Conservation (phyloP, 2,113 vertebrate species). For the Danionella cerebrum region DNA sequence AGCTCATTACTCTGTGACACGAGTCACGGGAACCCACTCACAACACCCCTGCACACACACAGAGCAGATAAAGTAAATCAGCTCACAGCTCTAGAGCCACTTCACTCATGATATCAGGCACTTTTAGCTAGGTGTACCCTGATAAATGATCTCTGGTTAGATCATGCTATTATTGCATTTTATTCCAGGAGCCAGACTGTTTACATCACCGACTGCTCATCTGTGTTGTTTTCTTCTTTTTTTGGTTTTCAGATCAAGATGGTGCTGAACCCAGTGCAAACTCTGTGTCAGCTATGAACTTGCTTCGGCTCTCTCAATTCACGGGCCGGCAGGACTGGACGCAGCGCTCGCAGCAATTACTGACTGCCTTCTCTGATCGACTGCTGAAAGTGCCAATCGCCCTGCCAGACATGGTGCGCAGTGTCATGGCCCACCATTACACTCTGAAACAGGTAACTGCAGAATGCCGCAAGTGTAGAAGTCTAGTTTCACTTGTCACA, state of each 20-base stretch:
- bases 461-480: not conserved
- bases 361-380: conserved; percentile 79
- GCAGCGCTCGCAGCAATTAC: conserved; percentile 66
- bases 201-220: conserved; percentile 2
- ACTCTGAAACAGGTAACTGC: conserved; percentile 77
- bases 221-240: not conserved
- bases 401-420: conserved; percentile 81
- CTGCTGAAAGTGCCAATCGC: conserved; percentile 74
- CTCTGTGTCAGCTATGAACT: conserved; percentile 76
- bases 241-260: conserved; percentile 79
- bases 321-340: conserved; percentile 73
- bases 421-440: conserved; percentile 71
- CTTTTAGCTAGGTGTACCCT: conserved; percentile 8
- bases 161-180: not conserved
- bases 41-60: not conserved
- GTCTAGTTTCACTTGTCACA: not conserved
- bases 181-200: not conserved
- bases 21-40: conserved; percentile 8
- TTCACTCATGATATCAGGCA: conserved; percentile 26
- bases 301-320: conserved; percentile 78
- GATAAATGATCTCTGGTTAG: conserved; percentile 21
- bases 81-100: conserved; percentile 1
- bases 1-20: conserved; percentile 22
- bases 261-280: conserved; percentile 87
- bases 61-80: conserved; percentile 32